Base-by-base conservation (phyloP, 1,140 invertebrate species). In the Planococcus citri region DNA sequence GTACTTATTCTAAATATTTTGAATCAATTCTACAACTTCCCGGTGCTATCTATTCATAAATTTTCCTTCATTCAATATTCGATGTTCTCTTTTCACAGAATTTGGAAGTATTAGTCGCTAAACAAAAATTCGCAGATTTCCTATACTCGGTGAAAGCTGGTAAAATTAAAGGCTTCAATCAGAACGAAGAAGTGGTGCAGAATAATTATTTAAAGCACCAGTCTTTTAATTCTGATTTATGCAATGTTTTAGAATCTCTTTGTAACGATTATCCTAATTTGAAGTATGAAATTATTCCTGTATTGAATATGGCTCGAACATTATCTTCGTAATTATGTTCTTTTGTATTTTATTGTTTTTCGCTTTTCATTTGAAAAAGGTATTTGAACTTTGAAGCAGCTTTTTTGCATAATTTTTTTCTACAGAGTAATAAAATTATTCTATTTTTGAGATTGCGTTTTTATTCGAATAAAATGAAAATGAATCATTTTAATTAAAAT, bases 61-160 rank as follows among this genome's bases (percentile, higher is more conserved):
- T 33, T 33, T 3, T 33, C 29, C 29, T 12, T 33, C 4, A 33
- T 51, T 14, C 17, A 51, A 51, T 51, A 51, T 51, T 51, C 10
- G 17, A n/a, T 25, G 10, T 64, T 17, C 10, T 25, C 17, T 64
- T 64, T 64, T 64, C 4, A n/a, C 21, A 64, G 60, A 64, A 64
- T 64, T 17, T 64, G 17, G 60, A 64, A 64, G 24, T 25, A 4
- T 64, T 64, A 17, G 20, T 22, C 24, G 3, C 3, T 64, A 64
- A 64, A 17, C 60, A 64, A 64, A 64, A 64, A 27, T 25, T 64
- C 20, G 60, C 60, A 1, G 60, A 64, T 27, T 64, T 64, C 24
- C 60, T 64, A 4, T 64, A 12, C 9, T 12, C 21, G 10, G 20
- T 64, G 10, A 24, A 64, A 64, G 25, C 8, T 64, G 60, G 25